Percentiles rank a stretch among this genome's conserved stretches.
Evolutionary conservation across 2,888 invertebrate species (phyloP).

Genomic region (Nebria salina): DNA sequence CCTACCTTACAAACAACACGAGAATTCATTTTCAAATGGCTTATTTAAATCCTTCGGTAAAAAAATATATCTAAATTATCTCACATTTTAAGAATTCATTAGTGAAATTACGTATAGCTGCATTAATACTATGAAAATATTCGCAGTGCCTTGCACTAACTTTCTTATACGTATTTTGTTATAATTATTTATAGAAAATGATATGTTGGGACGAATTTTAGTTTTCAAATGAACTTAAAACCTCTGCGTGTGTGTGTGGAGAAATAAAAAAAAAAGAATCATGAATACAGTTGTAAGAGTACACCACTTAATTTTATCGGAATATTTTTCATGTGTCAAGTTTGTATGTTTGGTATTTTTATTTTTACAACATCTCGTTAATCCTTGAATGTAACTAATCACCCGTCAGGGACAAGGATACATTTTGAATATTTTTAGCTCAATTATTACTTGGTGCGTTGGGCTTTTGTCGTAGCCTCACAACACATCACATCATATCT

Average conservation of each 20-base stretch:
- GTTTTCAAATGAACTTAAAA: too few relatives aligned
- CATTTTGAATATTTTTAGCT: neutral
- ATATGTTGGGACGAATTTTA: too few relatives aligned
- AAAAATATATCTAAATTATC: neutral
- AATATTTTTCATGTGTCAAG: neutral
- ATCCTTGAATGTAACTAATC: neutral
- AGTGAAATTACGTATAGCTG: too few relatives aligned
- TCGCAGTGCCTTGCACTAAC: too few relatives aligned
- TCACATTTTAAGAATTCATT: neutral
- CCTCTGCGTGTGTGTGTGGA: too few relatives aligned
- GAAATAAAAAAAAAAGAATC: too few relatives aligned
- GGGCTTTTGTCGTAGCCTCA: neutral
- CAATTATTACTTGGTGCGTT: neutral
- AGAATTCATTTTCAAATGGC: neutral
- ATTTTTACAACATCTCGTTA: slow-evolving; percentile 1
- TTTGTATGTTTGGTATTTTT: neutral
- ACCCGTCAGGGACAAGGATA: neutral
- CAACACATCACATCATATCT: too few relatives aligned
- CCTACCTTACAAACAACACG: neutral
- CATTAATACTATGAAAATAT: too few relatives aligned
- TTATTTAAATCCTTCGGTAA: neutral
- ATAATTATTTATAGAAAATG: too few relatives aligned
- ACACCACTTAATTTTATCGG: neutral
- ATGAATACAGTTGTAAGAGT: too few relatives aligned
- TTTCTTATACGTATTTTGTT: too few relatives aligned